Conservation (phyloP, 2,797 vertebrate species). For the Holocentrus rufus region DNA sequence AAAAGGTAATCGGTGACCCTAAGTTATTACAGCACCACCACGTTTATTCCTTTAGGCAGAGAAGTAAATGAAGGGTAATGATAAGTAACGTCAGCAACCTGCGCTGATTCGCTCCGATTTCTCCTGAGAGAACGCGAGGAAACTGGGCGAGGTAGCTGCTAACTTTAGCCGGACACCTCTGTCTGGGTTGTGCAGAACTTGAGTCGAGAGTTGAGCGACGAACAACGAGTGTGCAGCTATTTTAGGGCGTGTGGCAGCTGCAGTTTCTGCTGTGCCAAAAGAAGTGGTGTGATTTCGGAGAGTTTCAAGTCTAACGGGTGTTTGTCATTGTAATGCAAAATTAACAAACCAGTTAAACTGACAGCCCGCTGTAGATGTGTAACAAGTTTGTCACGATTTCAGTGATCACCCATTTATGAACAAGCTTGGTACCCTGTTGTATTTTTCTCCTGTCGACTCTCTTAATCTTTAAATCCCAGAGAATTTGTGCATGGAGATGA, state of each 20-base stretch:
- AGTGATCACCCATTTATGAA: neutral
- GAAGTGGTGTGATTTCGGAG: slow-evolving; percentile 9
- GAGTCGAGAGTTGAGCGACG: slow-evolving; percentile 16
- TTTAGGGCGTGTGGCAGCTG: slow-evolving; percentile 57
- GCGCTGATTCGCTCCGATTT: neutral
- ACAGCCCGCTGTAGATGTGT: too few relatives aligned
- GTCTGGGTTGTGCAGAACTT: slow-evolving; percentile 26
- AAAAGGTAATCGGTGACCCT: neutral
- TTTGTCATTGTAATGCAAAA: neutral
- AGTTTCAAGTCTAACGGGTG: neutral
- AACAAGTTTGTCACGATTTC: neutral
- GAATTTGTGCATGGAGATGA: too few relatives aligned
- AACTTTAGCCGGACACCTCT: slow-evolving; percentile 16
- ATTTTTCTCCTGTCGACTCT: too few relatives aligned
- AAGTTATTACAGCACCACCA: too few relatives aligned
- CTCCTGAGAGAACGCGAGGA: too few relatives aligned
- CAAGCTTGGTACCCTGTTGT: too few relatives aligned
- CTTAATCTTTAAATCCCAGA: too few relatives aligned
- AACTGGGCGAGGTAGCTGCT: too few relatives aligned
- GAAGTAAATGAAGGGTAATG: too few relatives aligned
- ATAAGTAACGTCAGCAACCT: neutral
- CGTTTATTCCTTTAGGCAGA: too few relatives aligned
- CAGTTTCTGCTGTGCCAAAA: slow-evolving; percentile 5
- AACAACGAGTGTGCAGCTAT: slow-evolving; percentile 49
- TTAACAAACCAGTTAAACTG: too few relatives aligned